A percentile compares a stretch with the other conserved stretches of the same genome.
Conservation (phyloP, 2,113 vertebrate species). For the Puma concolor region DNA sequence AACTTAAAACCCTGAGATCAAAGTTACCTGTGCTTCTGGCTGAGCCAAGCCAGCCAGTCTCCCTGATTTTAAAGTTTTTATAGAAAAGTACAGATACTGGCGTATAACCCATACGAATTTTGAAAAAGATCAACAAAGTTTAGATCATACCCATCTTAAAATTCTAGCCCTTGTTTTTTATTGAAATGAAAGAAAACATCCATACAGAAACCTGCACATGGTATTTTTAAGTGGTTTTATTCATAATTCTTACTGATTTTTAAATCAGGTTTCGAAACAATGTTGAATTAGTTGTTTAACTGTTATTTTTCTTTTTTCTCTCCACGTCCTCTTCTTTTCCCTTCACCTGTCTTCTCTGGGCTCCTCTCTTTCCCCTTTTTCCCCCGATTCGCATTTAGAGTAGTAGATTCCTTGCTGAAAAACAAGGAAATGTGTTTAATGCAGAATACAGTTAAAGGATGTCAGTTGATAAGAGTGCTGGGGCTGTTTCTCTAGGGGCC, state of each 20-base stretch:
- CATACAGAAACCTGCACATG: not conserved
- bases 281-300: not conserved
- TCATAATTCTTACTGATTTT: not conserved
- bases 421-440: conserved; percentile 8
- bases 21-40: no score
- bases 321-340: not conserved
- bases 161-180: not conserved
- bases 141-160: not conserved
- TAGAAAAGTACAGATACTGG: not conserved
- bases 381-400: not conserved
- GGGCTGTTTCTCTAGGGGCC: not conserved
- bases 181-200: not conserved
- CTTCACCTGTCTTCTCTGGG: not conserved
- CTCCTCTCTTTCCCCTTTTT: not conserved
- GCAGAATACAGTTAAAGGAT: not conserved
- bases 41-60: no score
- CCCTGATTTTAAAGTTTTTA: not conserved
- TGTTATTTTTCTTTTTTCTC: not conserved
- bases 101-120: not conserved
- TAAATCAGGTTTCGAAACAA: not conserved
- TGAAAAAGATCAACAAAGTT: not conserved
- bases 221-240: not conserved
- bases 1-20: no score
- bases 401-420: not conserved
- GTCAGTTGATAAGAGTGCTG: not conserved